A percentile compares a stretch with the other conserved stretches of the same genome.
These are phyloP conservation scores for Zele albiditarsus DNA, from an alignment of 2,888 invertebrate species.

Conservation along the genomic window DNA sequence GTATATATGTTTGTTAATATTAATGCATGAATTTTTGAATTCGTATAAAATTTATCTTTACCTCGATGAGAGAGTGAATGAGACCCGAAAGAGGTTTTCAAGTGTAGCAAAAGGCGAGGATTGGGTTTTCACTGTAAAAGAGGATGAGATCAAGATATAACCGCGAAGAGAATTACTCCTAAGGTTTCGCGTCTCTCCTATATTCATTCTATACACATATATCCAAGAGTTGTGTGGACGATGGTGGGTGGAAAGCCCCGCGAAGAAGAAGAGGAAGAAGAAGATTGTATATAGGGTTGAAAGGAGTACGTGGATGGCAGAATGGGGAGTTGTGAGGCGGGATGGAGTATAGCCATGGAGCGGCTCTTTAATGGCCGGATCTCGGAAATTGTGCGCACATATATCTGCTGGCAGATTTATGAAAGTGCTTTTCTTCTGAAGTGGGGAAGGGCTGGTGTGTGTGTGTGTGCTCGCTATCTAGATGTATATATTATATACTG, in stretches of 20 bases:
- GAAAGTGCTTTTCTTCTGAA: slow-evolving; percentile 83
- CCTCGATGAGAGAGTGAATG: too few relatives aligned
- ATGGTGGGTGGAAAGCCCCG: slow-evolving; percentile 43
- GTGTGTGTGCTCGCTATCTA: too few relatives aligned
- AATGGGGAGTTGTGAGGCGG: slow-evolving; percentile 30
- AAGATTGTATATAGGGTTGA: slow-evolving; percentile 43
- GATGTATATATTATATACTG: slow-evolving; percentile 25
- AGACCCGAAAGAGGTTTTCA: not conserved
- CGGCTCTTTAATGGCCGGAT: slow-evolving; percentile 89
- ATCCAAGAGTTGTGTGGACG: slow-evolving; percentile 2
- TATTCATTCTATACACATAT: not conserved
- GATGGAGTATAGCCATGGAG: slow-evolving; percentile 60
- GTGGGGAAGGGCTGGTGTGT: slow-evolving; percentile 71
- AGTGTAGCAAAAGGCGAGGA: slow-evolving; percentile 18
- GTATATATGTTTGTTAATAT: too few relatives aligned
- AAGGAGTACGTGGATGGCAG: slow-evolving; percentile 13
- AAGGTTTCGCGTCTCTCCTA: slow-evolving; percentile 49
- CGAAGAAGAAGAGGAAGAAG: slow-evolving; percentile 54
- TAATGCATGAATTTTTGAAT: too few relatives aligned
- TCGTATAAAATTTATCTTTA: too few relatives aligned
- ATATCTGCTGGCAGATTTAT: slow-evolving; percentile 92
- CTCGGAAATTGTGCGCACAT: slow-evolving; percentile 93
- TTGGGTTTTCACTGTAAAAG: slow-evolving; percentile 46
- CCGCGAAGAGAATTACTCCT: slow-evolving; percentile 66
- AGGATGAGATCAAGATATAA: slow-evolving; percentile 67